These are phyloP conservation scores for Strix uralensis DNA, from an alignment of 2,113 vertebrate species.

Conservation along the genomic window DNA sequence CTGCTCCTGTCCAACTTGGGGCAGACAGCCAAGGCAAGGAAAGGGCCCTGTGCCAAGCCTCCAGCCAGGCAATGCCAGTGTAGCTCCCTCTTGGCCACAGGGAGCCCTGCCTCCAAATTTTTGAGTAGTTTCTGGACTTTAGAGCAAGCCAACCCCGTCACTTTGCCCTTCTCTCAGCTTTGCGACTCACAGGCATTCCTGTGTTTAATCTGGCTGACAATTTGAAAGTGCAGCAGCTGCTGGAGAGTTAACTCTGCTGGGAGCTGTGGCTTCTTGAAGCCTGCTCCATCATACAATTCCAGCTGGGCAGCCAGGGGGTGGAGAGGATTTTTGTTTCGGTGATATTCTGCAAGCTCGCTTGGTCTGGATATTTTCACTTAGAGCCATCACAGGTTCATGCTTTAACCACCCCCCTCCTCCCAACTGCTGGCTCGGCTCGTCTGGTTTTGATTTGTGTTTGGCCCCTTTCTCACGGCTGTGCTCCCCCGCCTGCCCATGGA, in stretches of 20 bases:
- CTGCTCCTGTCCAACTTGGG: not conserved
- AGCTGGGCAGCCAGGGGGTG: not conserved
- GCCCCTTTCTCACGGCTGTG: not conserved
- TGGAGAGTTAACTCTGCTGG: constrained; percentile 4
- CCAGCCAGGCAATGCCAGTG: accelerated
- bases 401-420: not conserved
- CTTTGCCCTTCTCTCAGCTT: not conserved
- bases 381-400: constrained; percentile 26
- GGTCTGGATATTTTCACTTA: constrained; percentile 30
- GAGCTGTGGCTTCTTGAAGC: not conserved
- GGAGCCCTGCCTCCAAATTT: not conserved
- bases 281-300: not conserved
- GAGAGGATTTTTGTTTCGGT: not conserved
- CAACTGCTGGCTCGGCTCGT: constrained; percentile 9
- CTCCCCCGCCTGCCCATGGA: not conserved
- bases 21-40: not conserved
- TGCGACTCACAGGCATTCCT: not conserved
- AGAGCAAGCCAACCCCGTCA: not conserved
- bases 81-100: accelerated
- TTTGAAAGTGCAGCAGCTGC: not conserved
- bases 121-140: not conserved
- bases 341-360: not conserved
- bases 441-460: constrained; percentile 67
- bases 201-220: constrained; percentile 6
- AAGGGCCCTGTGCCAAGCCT: not conserved